A percentile compares a stretch with the other conserved stretches of the same genome.
These are phyloP conservation scores for Tenualosa ilisha DNA, from an alignment of 2,797 vertebrate genomes.

Conservation along the genomic window DNA sequence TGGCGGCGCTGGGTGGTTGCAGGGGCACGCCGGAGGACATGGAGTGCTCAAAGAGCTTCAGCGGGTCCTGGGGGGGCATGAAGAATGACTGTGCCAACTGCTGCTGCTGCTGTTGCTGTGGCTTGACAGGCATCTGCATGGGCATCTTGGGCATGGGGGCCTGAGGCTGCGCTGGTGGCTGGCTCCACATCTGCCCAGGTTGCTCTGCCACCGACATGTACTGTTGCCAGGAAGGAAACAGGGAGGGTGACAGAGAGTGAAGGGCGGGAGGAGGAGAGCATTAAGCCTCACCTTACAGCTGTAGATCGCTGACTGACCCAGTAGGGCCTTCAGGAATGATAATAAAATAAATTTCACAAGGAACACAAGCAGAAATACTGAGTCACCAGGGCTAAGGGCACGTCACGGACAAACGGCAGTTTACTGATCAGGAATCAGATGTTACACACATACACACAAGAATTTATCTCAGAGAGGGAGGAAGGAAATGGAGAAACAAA, in stretches of 20 bases:
- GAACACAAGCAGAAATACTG: not conserved
- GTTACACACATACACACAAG: not conserved
- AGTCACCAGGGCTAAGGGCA: not conserved
- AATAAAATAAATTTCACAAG: not conserved
- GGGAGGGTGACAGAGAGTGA: not conserved
- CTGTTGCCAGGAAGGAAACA: slow-evolving; percentile 59
- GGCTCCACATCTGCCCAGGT: slow-evolving; percentile 90
- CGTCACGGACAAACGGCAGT: not conserved
- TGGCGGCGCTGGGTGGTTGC: slow-evolving; percentile 75
- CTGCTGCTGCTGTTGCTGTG: slow-evolving; percentile 68
- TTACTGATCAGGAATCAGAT: not conserved
- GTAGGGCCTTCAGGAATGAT: not conserved
- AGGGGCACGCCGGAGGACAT: slow-evolving; percentile 74
- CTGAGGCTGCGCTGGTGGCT: slow-evolving; percentile 83
- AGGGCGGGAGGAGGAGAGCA: not conserved
- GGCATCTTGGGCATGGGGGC: slow-evolving; percentile 84
- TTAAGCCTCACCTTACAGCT: not conserved
- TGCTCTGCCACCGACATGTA: slow-evolving; percentile 88
- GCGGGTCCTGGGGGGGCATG: slow-evolving; percentile 86
- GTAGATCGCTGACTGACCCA: not conserved
- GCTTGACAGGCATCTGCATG: slow-evolving; percentile 84
- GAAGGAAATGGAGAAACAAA: too few species aligned
- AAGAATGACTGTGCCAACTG: slow-evolving; percentile 81
- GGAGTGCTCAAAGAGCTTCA: slow-evolving; percentile 90
- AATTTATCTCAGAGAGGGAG: not conserved